phyloP scores from a whole-genome alignment of 2,888 invertebrate genomes.

The Trachelus stipa region DNA sequence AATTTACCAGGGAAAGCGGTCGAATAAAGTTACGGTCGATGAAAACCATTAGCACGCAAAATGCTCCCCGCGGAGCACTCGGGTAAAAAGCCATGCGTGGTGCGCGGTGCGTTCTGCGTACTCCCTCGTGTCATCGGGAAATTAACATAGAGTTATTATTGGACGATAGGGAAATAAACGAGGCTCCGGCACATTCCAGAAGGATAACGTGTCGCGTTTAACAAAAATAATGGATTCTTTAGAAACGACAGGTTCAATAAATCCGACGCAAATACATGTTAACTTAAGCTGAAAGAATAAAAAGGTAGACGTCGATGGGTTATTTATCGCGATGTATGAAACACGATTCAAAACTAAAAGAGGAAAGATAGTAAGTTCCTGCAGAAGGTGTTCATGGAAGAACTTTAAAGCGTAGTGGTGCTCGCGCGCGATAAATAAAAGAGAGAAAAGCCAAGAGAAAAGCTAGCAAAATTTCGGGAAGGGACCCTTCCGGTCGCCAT shows the following conservation, averaged over 20 bases:
- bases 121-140: constrained; percentile 35
- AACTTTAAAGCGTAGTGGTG: neutral
- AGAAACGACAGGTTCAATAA: neutral
- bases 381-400: neutral
- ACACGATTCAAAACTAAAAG: neutral
- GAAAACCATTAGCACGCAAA: constrained; percentile 53
- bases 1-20: constrained; percentile 43
- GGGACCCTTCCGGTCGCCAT: constrained; percentile 39
- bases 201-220: neutral
- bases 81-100: constrained; percentile 39
- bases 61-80: constrained; percentile 38
- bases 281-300: neutral
- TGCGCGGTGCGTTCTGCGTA: constrained; percentile 4
- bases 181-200: neutral
- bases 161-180: constrained; percentile 11
- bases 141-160: constrained; percentile 55
- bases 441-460: neutral
- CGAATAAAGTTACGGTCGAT: constrained; percentile 52
- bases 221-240: neutral
- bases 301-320: neutral
- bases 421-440: neutral
- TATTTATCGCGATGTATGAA: neutral
- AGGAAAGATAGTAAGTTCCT: neutral
- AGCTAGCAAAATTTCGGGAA: constrained; percentile 31
- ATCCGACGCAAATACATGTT: too few relatives aligned